These are phyloP conservation scores for Boloria selene DNA, from an alignment of 2,888 invertebrate genomes.

Conservation along the genomic window DNA sequence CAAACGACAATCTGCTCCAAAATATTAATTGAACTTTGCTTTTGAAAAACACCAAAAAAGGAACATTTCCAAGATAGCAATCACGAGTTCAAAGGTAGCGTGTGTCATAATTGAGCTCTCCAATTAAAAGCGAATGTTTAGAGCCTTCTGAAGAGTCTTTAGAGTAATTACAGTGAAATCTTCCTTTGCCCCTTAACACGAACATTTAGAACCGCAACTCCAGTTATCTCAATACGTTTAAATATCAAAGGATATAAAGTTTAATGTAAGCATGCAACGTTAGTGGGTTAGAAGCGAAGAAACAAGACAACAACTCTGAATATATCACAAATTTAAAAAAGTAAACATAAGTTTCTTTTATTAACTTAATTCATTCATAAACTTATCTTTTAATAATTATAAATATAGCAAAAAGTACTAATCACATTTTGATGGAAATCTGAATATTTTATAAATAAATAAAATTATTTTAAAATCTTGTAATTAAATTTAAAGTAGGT, in stretches of 20 bases:
- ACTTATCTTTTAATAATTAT: too few relatives aligned
- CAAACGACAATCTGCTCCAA: neutral
- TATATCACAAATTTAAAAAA: too few relatives aligned
- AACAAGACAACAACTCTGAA: constrained; percentile 31
- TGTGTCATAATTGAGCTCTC: constrained; percentile 73
- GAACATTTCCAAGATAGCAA: constrained; percentile 60
- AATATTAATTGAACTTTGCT: constrained; percentile 1
- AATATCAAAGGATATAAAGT: constrained; percentile 46
- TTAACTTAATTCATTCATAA: too few relatives aligned
- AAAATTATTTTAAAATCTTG: too few relatives aligned
- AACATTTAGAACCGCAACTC: constrained; percentile 53
- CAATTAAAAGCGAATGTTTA: constrained; percentile 76
- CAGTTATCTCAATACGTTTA: constrained; percentile 53
- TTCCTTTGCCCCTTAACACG: constrained; percentile 50
- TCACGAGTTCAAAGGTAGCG: constrained; percentile 69
- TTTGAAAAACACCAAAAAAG: constrained; percentile 43
- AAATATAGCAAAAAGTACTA: too few relatives aligned
- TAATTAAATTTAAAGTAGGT: too few relatives aligned
- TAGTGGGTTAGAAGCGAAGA: constrained; percentile 53
- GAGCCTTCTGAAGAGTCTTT: constrained; percentile 56
- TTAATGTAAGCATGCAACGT: constrained; percentile 45
- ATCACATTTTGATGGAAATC: too few relatives aligned
- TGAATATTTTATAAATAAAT: too few relatives aligned
- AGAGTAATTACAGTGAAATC: constrained; percentile 60
- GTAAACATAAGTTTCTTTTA: too few relatives aligned